phyloP scores from a whole-genome alignment of 2,888 invertebrate genomes.

The Cantharis flavilabris region DNA sequence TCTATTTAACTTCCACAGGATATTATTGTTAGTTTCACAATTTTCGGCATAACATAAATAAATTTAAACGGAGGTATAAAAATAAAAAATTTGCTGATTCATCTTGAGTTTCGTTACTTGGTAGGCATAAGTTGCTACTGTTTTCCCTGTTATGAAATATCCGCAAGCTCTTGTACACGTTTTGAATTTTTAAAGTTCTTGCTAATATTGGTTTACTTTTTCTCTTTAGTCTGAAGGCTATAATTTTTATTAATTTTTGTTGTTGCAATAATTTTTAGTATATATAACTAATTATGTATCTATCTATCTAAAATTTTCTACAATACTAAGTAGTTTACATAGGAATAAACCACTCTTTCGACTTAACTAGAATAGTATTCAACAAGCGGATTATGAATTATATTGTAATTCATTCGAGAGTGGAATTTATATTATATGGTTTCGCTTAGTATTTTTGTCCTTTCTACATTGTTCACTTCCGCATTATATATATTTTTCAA shows the following conservation, averaged over 20 bases:
- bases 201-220: no score
- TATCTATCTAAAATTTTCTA: neutral
- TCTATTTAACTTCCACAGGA: neutral
- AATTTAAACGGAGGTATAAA: neutral
- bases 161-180: neutral
- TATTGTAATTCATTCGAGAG: no score
- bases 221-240: neutral
- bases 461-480: no score
- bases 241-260: neutral
- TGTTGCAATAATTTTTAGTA: neutral
- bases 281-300: neutral
- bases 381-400: no score
- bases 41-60: neutral
- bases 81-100: neutral
- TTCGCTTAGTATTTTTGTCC: no score
- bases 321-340: neutral
- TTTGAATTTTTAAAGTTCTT: neutral
- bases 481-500: no score
- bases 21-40: neutral
- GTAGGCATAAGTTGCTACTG: neutral
- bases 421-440: no score
- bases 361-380: no score
- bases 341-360: no score
- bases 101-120: neutral
- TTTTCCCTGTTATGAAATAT: neutral